phyloP scores from a whole-genome alignment of 35 echinoderm and acorn worm species.

The Chiridota heheva region DNA sequence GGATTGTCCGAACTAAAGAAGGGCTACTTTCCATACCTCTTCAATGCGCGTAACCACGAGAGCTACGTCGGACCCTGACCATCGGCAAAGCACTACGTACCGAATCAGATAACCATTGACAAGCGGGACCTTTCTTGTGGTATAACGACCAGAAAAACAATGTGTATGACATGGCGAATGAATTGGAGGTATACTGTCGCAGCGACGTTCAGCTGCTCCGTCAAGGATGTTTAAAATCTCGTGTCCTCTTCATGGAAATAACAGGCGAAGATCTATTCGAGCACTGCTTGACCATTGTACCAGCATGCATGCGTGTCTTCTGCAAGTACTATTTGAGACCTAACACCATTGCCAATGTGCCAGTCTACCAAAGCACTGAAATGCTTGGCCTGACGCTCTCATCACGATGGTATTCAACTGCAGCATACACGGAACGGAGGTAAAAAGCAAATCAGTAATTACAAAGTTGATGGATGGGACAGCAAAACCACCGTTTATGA shows the following conservation, averaged over 20 bases:
- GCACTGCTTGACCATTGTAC: constrained; percentile 61
- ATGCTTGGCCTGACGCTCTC: too few species aligned
- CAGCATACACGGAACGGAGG: too few species aligned
- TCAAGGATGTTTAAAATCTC: constrained; percentile 53
- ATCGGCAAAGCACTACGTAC: constrained; percentile 32
- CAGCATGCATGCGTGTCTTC: constrained; percentile 13
- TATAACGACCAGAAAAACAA: constrained; percentile 39
- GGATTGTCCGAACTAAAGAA: constrained; percentile 58
- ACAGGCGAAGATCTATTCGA: constrained; percentile 59
- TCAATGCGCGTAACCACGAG: constrained; percentile 55
- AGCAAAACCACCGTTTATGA: too few species aligned
- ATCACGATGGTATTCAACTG: too few species aligned
- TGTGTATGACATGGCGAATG: constrained; percentile 45
- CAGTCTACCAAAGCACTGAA: too few species aligned
- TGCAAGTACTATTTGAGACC: neutral
- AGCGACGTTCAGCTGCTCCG: constrained; percentile 71
- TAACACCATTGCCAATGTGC: constrained; percentile 2
- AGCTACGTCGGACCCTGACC: too few species aligned
- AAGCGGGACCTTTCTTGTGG: constrained; percentile 31
- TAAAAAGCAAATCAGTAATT: too few species aligned
- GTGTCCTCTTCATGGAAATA: constrained; percentile 50
- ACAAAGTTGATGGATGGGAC: too few species aligned
- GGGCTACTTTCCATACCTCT: constrained; percentile 71
- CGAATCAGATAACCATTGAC: constrained; percentile 49
- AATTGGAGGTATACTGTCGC: constrained; percentile 58